A percentile compares a stretch with the other conserved stretches of the same genome.
Conservation (phyloP, 2,113 vertebrate species). For the Hemicordylus capensis region DNA sequence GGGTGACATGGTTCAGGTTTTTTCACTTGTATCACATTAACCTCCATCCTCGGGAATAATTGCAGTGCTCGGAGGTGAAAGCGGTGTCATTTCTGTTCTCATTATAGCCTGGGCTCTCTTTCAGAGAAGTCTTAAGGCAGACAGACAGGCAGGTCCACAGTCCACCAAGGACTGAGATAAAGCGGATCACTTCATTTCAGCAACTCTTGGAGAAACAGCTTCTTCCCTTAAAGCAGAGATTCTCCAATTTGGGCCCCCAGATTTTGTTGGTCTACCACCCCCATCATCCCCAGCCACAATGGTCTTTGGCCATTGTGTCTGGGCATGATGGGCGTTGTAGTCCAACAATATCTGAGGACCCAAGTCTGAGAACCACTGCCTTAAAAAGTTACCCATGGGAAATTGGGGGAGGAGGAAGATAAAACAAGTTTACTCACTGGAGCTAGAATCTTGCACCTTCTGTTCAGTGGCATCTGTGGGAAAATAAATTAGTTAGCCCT, state of each 20-base stretch:
- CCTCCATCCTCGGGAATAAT: constrained; percentile 26
- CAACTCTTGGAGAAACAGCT: not conserved
- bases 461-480: constrained; percentile 8
- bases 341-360: no score
- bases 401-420: not conserved
- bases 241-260: no score
- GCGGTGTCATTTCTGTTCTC: not conserved
- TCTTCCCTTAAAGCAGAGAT: no score
- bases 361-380: no score
- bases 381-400: not conserved
- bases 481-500: constrained; percentile 27
- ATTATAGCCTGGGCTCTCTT: not conserved
- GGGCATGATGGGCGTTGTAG: no score
- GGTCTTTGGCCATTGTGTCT: no score
- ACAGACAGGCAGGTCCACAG: not conserved
- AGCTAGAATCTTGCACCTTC: constrained; percentile 48
- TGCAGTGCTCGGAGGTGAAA: constrained; percentile 18
- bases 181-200: not conserved
- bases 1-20: not conserved
- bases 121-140: constrained; percentile 17
- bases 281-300: no score
- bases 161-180: constrained; percentile 38
- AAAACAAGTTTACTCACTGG: constrained; percentile 70
- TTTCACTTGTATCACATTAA: not conserved
- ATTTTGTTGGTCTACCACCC: no score